These are phyloP conservation scores for Alloplasta piceator DNA, from an alignment of 2,888 invertebrate genomes.

Conservation along the genomic window DNA sequence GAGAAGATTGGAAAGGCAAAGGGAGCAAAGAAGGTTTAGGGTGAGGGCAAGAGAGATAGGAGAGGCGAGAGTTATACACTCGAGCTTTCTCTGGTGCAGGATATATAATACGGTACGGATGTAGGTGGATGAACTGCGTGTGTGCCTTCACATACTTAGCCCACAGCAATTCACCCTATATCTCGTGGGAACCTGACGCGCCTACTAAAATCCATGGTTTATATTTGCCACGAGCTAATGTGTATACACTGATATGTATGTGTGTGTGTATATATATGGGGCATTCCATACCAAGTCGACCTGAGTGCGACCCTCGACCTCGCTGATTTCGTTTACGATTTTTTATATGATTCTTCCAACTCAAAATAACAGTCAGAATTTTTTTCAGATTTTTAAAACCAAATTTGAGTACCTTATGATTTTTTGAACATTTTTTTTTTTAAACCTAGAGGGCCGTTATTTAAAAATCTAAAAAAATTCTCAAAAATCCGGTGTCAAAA, in stretches of 20 bases:
- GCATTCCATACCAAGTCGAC: too few relatives aligned
- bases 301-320: too few relatives aligned
- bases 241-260: neutral
- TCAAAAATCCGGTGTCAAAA: too few relatives aligned
- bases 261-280: too few relatives aligned
- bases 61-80: conserved; percentile 57
- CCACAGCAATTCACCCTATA: conserved; percentile 60
- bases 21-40: conserved; percentile 12
- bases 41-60: conserved; percentile 52
- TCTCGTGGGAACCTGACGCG: conserved; percentile 72
- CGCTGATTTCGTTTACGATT: too few relatives aligned
- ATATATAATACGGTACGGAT: conserved; percentile 65
- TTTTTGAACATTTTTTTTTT: too few relatives aligned
- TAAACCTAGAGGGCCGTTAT: too few relatives aligned
- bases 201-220: conserved; percentile 72
- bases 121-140: conserved; percentile 38
- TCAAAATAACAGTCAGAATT: too few relatives aligned
- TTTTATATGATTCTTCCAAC: too few relatives aligned
- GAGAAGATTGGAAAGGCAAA: conserved; percentile 6
- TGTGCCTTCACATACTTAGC: conserved; percentile 49
- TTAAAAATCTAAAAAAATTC: too few relatives aligned
- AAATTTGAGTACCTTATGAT: too few relatives aligned
- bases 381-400: too few relatives aligned
- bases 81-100: conserved; percentile 51
- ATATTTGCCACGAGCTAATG: conserved; percentile 15